Evolutionary conservation across 2,797 vertebrate species (phyloP).

Genomic region (Linurgus olivaceus): DNA sequence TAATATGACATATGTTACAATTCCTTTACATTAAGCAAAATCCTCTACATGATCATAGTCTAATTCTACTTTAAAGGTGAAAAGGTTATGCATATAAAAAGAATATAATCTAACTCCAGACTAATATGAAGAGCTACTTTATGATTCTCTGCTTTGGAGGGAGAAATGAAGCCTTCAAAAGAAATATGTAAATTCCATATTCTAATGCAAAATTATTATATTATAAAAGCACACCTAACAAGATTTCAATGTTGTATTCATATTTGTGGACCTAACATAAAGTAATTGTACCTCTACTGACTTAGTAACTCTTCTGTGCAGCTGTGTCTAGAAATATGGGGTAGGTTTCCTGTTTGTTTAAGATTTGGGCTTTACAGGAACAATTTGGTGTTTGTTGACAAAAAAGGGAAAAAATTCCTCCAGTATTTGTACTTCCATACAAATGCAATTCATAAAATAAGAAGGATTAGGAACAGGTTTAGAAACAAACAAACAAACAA

Average conservation of each 20-base stretch:
- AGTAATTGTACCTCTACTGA: background rate
- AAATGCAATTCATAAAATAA: background rate
- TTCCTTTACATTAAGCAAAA: background rate
- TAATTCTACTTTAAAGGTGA: background rate
- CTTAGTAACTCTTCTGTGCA: background rate
- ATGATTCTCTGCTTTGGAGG: background rate
- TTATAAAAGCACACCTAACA: background rate
- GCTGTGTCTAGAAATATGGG: background rate
- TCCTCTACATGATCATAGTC: accelerated
- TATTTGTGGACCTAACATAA: background rate
- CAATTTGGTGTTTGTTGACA: background rate
- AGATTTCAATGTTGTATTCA: background rate
- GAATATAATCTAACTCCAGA: background rate
- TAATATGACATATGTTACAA: background rate
- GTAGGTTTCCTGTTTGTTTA: background rate
- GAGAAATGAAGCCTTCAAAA: background rate
- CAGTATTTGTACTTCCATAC: background rate
- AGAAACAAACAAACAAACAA: background rate
- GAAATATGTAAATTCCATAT: background rate
- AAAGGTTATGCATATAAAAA: background rate
- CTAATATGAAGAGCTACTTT: background rate
- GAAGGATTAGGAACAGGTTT: background rate
- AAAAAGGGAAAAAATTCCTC: background rate
- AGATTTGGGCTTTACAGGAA: background rate
- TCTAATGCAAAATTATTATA: background rate